phyloP scores from a whole-genome alignment of 1,140 invertebrate genomes.

The Trissolcus basalis region DNA sequence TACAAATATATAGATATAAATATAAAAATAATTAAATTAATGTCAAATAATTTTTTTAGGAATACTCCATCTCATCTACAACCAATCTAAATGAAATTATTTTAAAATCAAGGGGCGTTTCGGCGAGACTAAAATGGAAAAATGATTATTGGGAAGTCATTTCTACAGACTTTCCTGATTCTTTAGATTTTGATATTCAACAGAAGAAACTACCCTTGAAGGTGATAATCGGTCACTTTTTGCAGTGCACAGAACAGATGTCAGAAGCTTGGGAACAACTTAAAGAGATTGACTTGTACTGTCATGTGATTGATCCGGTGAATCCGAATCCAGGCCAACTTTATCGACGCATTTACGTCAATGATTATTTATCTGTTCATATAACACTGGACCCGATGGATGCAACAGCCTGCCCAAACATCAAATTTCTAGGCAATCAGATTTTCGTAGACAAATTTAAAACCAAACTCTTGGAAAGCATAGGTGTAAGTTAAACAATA shows the following conservation, averaged over 20 bases:
- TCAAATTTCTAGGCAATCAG: conserved; percentile 70
- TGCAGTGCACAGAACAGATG: conserved; percentile 61
- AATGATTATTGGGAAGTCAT: conserved; percentile 65
- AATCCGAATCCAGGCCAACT: conserved; percentile 68
- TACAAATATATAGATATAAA: no score
- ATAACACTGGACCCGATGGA: conserved; percentile 67
- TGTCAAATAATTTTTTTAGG: conserved; percentile 37
- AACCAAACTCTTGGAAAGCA: conserved; percentile 60
- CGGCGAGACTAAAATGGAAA: conserved; percentile 60
- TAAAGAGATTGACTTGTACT: conserved; percentile 66
- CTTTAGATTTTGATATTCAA: conserved; percentile 42
- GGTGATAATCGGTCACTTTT: conserved; percentile 57
- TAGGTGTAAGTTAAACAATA: conserved; percentile 39
- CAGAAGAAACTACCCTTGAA: conserved; percentile 57
- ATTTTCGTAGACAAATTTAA: conserved; percentile 61
- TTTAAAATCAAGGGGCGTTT: conserved; percentile 58
- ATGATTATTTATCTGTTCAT: conserved; percentile 65
- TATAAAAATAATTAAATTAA: no score
- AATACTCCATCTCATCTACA: conserved; percentile 9
- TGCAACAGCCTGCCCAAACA: conserved; percentile 61
- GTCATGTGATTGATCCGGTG: conserved; percentile 68
- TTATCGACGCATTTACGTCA: conserved; percentile 68
- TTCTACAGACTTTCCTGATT: conserved; percentile 66
- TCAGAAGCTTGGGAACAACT: conserved; percentile 63
- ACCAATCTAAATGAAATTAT: conserved; percentile 51